phyloP scores from a whole-genome alignment of 2,113 vertebrate genomes.

The Tenebrosternarchus preto region DNA sequence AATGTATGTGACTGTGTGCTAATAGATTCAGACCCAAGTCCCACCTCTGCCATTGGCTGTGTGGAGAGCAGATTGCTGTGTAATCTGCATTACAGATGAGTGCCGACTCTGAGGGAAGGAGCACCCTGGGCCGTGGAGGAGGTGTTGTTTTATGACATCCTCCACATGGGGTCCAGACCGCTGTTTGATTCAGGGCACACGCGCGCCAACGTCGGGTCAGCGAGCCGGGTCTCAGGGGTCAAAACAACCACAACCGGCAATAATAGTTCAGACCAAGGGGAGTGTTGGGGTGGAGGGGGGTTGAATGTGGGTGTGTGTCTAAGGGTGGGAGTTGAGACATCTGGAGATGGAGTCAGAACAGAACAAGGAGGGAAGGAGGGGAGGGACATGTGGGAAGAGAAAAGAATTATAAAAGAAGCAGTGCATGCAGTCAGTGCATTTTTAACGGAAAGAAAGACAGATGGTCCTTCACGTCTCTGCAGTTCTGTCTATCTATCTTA shows the following conservation, averaged over 20 bases:
- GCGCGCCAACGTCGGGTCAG: slow-evolving; percentile 35
- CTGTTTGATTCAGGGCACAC: slow-evolving; percentile 26
- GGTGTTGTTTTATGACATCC: slow-evolving; percentile 17
- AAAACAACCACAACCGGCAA: slow-evolving; percentile 54
- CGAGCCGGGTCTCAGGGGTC: slow-evolving; percentile 57
- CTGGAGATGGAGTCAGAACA: slow-evolving; percentile 14
- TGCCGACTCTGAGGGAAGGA: slow-evolving; percentile 20
- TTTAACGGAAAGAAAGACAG: background rate
- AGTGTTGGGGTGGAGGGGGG: too few relatives aligned
- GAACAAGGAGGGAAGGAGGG: background rate
- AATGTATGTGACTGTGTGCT: background rate
- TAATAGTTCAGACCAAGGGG: slow-evolving; percentile 25
- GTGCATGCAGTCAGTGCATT: background rate
- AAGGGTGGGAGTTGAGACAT: slow-evolving; percentile 44
- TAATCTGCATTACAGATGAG: slow-evolving; percentile 51
- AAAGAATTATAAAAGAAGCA: background rate
- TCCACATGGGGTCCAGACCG: slow-evolving; percentile 46
- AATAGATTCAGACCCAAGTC: background rate
- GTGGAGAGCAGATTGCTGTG: slow-evolving; percentile 33
- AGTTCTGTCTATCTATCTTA: background rate
- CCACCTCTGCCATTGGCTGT: slow-evolving; percentile 27
- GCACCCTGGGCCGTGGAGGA: slow-evolving; percentile 1
- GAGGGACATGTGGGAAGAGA: background rate
- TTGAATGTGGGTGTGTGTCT: slow-evolving; percentile 38
- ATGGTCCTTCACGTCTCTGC: background rate